Base-by-base conservation (phyloP, 2,113 vertebrate species). In the Bubo blakistoni region DNA sequence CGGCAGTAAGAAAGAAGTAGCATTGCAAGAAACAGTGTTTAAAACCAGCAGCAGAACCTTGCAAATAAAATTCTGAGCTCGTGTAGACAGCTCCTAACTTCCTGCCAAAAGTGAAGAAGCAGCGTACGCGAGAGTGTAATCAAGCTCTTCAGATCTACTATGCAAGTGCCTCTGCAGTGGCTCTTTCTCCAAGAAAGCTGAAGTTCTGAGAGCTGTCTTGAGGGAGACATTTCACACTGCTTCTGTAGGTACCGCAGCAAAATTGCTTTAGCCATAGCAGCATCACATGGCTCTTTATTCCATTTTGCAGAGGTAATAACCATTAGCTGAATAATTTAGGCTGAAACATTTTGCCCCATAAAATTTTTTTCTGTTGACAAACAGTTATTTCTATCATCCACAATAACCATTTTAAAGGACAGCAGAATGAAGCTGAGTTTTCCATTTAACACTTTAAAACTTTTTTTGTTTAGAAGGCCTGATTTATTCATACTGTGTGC, bases 321-420 rank as follows among this genome's bases (percentile, higher is more conserved):
- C 94, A 93, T 86, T 93, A 86, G 49, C 85, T 92, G 88, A 94
- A 96, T 97, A 76, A 97, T 97, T 95, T 55, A 93, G 92, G 80
- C 29, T 49, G 72, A 79, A 96, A 76, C 69, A 93, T 94, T 94
- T 93, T 89, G 49, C 57, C 54, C 62, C 69, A 19, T 94, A 57
- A 90, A 57, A 25, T 54, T 61, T 92, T 95, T 88, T 87, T 32
- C 80, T 1, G 0, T 79, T 96, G 94, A 90, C 86, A 93, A 97
- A 94, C 92, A 90, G 90, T 93, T 93, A 76, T 95, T 97, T 93
- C 92, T 90, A 3, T 74, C 95, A 81, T 61, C 80, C 73, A 57
- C 70, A 61, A 65, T 57, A 74, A 46, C 40, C 0, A 21, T 93
- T 95, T 90, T 86, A 81, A 93, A 88, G 90, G 77, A 69, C 59